Evolutionary conservation across 2,797 vertebrate genomes (phyloP).

Genomic region (Cossypha polioptera): DNA sequence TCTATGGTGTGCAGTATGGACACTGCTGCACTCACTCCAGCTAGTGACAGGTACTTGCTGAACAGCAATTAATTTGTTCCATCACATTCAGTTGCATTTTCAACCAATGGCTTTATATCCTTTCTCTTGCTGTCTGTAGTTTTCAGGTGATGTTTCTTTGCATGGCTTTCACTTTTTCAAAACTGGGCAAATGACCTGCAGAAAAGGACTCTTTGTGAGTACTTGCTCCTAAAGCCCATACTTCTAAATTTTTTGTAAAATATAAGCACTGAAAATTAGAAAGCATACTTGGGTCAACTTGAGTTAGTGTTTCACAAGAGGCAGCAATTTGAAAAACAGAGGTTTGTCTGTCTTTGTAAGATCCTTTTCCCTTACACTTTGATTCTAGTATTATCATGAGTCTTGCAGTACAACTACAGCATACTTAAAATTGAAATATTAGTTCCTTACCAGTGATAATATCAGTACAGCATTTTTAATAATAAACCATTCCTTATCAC

Average conservation of each 20-base stretch:
- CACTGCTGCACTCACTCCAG: background rate
- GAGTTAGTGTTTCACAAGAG: background rate
- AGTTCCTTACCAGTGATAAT: background rate
- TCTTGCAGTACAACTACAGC: background rate
- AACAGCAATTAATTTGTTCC: background rate
- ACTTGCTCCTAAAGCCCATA: background rate
- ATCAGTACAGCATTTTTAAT: background rate
- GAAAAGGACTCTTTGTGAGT: background rate
- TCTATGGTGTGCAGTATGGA: rapidly evolving
- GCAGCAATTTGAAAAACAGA: background rate
- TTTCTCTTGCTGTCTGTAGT: background rate
- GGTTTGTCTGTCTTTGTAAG: background rate
- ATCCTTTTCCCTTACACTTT: background rate
- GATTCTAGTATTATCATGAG: background rate
- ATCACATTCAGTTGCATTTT: background rate
- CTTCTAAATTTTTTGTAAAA: background rate
- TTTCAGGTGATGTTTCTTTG: background rate
- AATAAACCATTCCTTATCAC: background rate
- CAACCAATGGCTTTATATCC: background rate
- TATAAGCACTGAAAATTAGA: background rate
- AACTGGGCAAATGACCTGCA: background rate
- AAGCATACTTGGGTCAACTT: background rate
- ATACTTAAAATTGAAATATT: background rate
- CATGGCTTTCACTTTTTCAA: background rate
- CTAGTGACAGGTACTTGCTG: background rate